Conservation (phyloP, 53 echinoderm and acorn worm genomes). For the Apostichopus leukothele region DNA sequence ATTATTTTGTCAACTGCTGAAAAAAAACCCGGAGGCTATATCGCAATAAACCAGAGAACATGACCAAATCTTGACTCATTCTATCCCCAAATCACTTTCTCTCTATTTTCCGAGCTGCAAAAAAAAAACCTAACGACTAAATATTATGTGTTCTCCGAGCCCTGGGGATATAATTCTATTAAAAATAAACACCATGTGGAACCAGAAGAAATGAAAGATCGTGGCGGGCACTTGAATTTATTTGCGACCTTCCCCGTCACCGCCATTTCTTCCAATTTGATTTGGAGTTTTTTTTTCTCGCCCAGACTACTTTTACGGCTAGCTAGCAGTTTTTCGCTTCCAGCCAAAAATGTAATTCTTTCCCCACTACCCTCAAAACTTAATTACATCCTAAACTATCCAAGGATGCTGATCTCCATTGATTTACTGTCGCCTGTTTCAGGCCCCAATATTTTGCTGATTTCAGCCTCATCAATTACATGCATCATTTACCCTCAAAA, state of each 20-base stretch:
- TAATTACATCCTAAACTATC: slow-evolving; percentile 25
- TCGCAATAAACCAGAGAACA: background rate
- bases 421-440: slow-evolving; percentile 23
- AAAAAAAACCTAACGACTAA: background rate
- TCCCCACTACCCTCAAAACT: background rate
- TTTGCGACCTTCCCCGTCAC: background rate
- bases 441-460: slow-evolving; percentile 25
- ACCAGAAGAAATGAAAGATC: slow-evolving; percentile 13
- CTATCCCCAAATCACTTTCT: slow-evolving; percentile 11
- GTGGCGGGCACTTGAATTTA: background rate
- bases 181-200: slow-evolving; percentile 32
- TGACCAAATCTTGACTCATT: slow-evolving; percentile 41
- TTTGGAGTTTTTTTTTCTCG: background rate
- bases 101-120: background rate
- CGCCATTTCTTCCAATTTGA: background rate
- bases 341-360: slow-evolving; percentile 21
- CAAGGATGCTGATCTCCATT: slow-evolving; percentile 22
- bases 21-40: background rate
- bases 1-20: slow-evolving; percentile 29
- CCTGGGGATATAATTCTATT: slow-evolving; percentile 37
- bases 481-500: slow-evolving; percentile 22
- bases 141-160: slow-evolving; percentile 37
- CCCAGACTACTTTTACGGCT: background rate
- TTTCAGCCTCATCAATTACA: slow-evolving; percentile 33
- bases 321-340: slow-evolving; percentile 1